Base-by-base conservation (phyloP, 2,797 vertebrate species). In the Gambelia wislizenii region DNA sequence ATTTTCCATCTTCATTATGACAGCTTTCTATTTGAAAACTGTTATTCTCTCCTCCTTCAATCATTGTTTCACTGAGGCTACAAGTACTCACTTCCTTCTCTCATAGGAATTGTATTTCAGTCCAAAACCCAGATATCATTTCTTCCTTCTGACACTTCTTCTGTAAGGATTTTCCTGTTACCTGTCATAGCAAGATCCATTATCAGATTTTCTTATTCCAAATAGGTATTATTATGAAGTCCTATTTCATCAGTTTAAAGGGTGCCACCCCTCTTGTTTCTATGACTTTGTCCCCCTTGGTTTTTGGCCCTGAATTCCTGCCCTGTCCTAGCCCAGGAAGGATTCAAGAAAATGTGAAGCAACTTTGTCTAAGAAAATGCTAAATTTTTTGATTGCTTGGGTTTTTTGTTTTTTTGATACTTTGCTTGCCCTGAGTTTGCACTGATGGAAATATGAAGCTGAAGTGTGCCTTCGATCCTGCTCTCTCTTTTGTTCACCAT, bases 1-100 rank as follows among this genome's bases (percentile, higher is more conserved):
- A 79, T 89, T 85, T 89, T 89, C 83, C 25, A 80, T 89, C 83
- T 85, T 89, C 88, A 85, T 89, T 84, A 85, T 80, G 83, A 85
- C 88, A 85, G 49, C 64, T 44, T 72, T 80, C 64, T 85, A 36
- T 79, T 79, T 89, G 83, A 85, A 89, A 85, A 85, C 76, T 89
- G 39, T 70, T 89, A 59, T 47, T 59, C 77, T 80, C 69, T 59
- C 64, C 64, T 89, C 44, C 27, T 42, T 85, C 75, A 80, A 80
- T 89, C 88, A 85, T 85, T 70, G 64, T 72, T 89, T 84, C 52
- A 72, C 74, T 36, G 64, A 72, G 54, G 77, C 64, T 79, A 47
- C 67, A 47, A 54, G 49, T 59, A 56, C 49, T 72, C 22, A 78
- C 36, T 85, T 85, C 14, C 61, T 54, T 44, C 47, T 72, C 49